These are phyloP conservation scores for Thripadectes ignobilis DNA, from an alignment of 2,797 vertebrate genomes.

Conservation along the genomic window DNA sequence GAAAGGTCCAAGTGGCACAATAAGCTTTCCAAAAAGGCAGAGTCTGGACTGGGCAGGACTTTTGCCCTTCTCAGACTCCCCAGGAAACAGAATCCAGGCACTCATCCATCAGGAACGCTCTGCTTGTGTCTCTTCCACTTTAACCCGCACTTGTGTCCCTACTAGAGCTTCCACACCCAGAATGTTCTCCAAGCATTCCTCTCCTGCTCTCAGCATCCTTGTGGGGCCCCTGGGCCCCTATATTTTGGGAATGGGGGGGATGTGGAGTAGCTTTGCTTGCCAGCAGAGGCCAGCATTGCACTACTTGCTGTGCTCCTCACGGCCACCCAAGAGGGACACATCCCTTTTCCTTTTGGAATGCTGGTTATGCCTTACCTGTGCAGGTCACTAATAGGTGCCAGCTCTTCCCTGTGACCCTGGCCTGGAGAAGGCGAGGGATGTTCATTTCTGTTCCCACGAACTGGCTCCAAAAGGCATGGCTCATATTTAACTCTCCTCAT, in stretches of 20 bases:
- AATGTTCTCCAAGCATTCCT: background rate
- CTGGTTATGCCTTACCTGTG: background rate
- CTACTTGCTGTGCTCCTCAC: background rate
- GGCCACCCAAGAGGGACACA: background rate
- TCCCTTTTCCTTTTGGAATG: background rate
- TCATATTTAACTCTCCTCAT: background rate
- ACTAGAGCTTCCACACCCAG: background rate
- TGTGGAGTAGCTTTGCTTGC: background rate
- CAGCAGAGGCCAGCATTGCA: slow-evolving; percentile 64
- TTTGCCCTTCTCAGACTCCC: background rate
- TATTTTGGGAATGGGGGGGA: background rate
- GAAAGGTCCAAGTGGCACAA: background rate
- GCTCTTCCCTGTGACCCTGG: background rate
- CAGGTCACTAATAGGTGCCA: background rate
- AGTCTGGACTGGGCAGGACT: background rate
- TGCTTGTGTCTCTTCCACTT: background rate
- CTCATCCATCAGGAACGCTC: background rate
- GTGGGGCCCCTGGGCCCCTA: background rate
- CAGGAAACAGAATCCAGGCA: background rate
- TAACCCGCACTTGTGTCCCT: background rate
- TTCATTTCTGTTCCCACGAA: background rate
- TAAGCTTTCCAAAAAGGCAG: background rate
- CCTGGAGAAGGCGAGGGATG: no score
- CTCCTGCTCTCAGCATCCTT: background rate
- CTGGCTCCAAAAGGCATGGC: background rate